phyloP scores from a whole-genome alignment of 2,797 vertebrate species.

The Chiloscyllium punctatum region DNA sequence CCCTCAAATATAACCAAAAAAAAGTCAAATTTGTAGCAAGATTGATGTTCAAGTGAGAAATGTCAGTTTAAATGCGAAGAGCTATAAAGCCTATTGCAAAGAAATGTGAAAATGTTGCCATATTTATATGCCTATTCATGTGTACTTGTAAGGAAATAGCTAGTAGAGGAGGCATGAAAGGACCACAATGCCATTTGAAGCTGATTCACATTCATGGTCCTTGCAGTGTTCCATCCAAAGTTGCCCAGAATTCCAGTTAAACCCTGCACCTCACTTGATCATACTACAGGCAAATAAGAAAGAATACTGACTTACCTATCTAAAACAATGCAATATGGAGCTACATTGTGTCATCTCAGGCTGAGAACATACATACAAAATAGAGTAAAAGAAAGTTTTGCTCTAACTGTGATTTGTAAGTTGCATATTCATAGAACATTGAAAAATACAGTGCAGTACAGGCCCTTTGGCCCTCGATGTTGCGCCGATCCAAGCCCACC shows the following conservation, averaged over 20 bases:
- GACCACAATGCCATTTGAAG: not conserved
- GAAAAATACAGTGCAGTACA: no score
- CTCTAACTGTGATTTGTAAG: not conserved
- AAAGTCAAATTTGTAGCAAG: not conserved
- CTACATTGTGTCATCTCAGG: not conserved
- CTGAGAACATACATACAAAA: not conserved
- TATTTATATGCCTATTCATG: not conserved
- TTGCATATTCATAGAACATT: no score
- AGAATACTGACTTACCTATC: not conserved
- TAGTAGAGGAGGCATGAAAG: not conserved
- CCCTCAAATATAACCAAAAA: not conserved
- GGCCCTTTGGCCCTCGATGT: no score
- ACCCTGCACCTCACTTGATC: not conserved
- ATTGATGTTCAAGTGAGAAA: not conserved
- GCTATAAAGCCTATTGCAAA: not conserved
- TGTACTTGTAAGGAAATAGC: not conserved
- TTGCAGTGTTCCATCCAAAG: not conserved
- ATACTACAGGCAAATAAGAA: not conserved
- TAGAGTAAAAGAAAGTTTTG: not conserved
- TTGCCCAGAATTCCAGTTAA: not conserved
- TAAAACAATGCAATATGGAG: not conserved
- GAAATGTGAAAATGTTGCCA: not conserved
- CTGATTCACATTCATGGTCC: not conserved
- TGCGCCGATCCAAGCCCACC: no score
- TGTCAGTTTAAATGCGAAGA: not conserved